Evolutionary conservation across 64 coral and sea anemone species (phyloP), one percentile per base, ranked within the genome.

Genomic region (Stylophora pistillata): DNA sequence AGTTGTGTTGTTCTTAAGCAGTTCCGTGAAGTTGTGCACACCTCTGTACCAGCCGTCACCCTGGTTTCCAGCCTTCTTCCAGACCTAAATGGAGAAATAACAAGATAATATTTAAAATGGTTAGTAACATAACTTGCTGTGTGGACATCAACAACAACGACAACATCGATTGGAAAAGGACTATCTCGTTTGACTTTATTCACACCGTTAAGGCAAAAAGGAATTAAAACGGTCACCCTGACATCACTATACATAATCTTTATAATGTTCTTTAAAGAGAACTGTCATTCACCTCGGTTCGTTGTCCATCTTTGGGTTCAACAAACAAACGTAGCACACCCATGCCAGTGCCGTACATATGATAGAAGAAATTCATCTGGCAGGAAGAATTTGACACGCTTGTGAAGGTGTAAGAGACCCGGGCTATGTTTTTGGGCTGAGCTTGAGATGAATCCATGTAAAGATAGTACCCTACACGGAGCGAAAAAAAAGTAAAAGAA

Each of bases 41-140:
- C 87, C 95, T 53, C 95, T 73, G 5, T 76, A 69, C 95, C 95
- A 96, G 11, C 95, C 95, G 81, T 96, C 95, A 55, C 95, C 95
- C 65, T 93, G 82, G 77, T 96, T 96, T 78, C 95, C 95, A 52
- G 89, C 72, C 20, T 16, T 63, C n/a, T 93, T 77, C 90, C 90
- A 96, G 20, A 96, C 91, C 95, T 96, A 79, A 37, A 30, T 4
- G 37, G 37, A 47, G 37, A 47, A 4, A 47, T 47, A 47, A 7
- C 3, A 47, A 47, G 37, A 47, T 47, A 47, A 47, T 47, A 7
- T 47, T 47, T 47, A 47, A 0, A 47, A 47, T 47, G 37, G 37
- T 47, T 7, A 47, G 37, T 47, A 47, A 47, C 7, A 47, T 47
- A 47, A 47, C 37, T 47, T 47, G 37, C 37, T 47, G 37, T 47